phyloP scores from a whole-genome alignment of 2,797 vertebrate genomes.

The Cephalopachus bancanus region DNA sequence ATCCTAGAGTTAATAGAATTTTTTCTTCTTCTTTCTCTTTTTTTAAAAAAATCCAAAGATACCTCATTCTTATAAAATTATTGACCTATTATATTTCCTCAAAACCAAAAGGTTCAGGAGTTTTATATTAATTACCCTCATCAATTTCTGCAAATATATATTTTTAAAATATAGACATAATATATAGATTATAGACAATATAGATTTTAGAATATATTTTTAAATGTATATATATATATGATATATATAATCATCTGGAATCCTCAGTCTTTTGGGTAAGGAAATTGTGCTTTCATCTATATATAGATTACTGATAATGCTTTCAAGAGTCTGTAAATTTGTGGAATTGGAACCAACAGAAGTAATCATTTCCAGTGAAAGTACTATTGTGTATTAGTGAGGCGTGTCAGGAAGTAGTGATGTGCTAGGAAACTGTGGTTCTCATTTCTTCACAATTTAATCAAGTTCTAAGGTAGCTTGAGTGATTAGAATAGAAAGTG shows the following conservation, averaged over 20 bases:
- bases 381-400: not conserved
- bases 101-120: not conserved
- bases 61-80: not conserved
- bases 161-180: not conserved
- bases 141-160: conserved; percentile 4
- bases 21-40: not conserved
- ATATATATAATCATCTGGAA: not conserved
- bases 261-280: not conserved
- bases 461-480: not conserved
- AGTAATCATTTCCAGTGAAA: not conserved
- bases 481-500: not conserved
- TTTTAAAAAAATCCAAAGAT: not conserved
- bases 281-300: not conserved
- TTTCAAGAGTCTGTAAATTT: not conserved
- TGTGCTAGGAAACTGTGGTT: not conserved
- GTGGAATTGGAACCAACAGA: not conserved
- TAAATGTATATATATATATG: too few species aligned
- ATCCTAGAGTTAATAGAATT: not conserved
- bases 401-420: not conserved
- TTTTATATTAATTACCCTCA: not conserved
- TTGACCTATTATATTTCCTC: not conserved
- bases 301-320: not conserved
- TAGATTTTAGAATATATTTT: too few species aligned
- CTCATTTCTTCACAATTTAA: not conserved
- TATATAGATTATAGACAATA: too few species aligned